phyloP scores from a whole-genome alignment of 2,797 vertebrate species.

The Pogoniulus pusillus region DNA sequence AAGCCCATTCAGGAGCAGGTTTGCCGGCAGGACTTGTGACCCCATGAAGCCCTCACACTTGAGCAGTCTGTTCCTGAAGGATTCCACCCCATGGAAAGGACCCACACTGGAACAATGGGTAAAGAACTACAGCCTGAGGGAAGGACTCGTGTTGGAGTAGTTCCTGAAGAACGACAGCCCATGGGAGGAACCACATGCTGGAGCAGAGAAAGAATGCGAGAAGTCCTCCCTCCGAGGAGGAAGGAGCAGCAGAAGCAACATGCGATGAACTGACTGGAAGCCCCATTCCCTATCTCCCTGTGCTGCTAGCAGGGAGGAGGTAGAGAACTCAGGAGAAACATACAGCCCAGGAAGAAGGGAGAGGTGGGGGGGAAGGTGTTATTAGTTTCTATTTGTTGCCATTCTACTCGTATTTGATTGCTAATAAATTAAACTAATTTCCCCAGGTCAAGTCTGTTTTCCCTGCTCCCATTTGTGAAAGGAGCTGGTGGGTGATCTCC shows the following conservation, averaged over 20 bases:
- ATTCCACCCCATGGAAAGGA: not conserved
- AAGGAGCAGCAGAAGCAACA: not conserved
- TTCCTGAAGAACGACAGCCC: not conserved
- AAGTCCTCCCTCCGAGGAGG: not conserved
- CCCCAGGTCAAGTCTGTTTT: not conserved
- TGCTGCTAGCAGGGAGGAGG: not conserved
- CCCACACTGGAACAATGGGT: not conserved
- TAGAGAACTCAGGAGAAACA: not conserved
- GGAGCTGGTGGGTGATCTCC: no score
- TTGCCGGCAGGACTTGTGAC: no score
- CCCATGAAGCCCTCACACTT: no score
- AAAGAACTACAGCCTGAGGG: no score
- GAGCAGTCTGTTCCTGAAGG: not conserved
- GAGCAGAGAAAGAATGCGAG: not conserved
- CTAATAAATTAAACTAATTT: not conserved
- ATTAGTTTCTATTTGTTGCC: not conserved
- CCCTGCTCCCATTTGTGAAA: not conserved
- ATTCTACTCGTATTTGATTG: not conserved
- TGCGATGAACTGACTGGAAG: no score
- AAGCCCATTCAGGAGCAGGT: not conserved
- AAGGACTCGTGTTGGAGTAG: no score
- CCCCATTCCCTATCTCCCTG: not conserved
- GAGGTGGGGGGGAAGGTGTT: not conserved
- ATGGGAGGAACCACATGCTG: not conserved
- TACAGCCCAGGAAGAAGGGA: not conserved